Conservation (phyloP, 2,888 invertebrate genomes). For the Luperina testacea region DNA sequence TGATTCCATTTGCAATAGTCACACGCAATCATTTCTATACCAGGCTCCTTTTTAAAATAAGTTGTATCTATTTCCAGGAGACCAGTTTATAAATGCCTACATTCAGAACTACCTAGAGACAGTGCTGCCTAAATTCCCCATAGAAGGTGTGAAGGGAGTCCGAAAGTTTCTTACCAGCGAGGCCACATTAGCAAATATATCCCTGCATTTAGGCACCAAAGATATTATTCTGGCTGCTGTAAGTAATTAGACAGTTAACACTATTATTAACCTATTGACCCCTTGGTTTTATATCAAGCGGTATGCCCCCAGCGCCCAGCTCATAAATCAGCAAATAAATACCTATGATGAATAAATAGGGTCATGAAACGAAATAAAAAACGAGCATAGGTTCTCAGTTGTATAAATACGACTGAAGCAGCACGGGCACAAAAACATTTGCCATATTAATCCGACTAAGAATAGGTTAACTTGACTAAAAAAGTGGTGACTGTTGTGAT, state of each 20-base stretch:
- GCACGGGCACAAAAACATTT: not conserved
- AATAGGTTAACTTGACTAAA: not conserved
- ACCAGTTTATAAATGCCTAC: conserved; percentile 91
- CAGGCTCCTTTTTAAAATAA: not conserved
- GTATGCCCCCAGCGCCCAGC: too few species aligned
- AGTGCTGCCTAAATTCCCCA: conserved; percentile 93
- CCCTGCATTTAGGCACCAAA: conserved; percentile 93
- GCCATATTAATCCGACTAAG: not conserved
- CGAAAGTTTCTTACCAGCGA: conserved; percentile 91
- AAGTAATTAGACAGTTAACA: conserved; percentile 75
- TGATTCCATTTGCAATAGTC: not conserved
- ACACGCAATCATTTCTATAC: not conserved
- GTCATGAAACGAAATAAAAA: too few species aligned
- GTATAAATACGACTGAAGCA: too few species aligned
- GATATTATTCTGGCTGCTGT: conserved; percentile 95
- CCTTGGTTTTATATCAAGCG: too few species aligned
- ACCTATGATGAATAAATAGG: too few species aligned
- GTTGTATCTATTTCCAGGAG: conserved; percentile 82
- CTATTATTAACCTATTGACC: not conserved
- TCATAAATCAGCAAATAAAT: too few species aligned
- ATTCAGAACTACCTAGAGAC: conserved; percentile 92
- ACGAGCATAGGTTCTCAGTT: too few species aligned
- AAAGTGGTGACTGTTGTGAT: not conserved
- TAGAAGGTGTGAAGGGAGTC: conserved; percentile 93
- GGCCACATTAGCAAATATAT: conserved; percentile 92